A percentile compares a stretch with the other conserved stretches of the same genome.
Evolutionary conservation across 2,113 vertebrate species (phyloP).

Genomic region (Zosterops japonicus): DNA sequence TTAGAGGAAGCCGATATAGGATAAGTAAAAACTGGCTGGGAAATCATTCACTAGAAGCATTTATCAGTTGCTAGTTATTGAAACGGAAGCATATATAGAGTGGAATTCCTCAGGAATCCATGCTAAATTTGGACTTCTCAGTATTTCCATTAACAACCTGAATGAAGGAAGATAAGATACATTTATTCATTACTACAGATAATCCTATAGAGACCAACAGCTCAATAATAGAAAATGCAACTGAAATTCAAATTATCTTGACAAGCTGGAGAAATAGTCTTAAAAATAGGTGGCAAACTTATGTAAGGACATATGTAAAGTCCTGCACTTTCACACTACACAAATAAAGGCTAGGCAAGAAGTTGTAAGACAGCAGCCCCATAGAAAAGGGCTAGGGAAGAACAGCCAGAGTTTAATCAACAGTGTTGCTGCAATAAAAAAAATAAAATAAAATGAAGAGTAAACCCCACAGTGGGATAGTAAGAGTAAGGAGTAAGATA

Average conservation of each 20-base stretch:
- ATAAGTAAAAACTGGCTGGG: neutral
- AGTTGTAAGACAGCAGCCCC: neutral
- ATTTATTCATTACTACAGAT: neutral
- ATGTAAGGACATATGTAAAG: neutral
- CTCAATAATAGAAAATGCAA: neutral
- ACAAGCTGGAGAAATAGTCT: neutral
- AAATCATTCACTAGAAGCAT: neutral
- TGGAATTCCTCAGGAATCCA: neutral
- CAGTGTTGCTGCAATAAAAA: neutral
- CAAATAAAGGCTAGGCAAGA: neutral
- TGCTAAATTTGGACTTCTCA: neutral
- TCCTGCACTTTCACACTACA: neutral
- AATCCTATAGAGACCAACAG: neutral
- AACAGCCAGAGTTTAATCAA: neutral
- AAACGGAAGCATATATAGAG: neutral
- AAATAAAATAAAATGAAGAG: no score
- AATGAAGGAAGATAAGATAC: neutral
- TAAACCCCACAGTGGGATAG: neutral
- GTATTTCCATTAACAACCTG: neutral
- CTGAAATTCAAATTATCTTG: neutral
- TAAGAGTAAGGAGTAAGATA: neutral
- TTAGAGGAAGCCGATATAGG: neutral
- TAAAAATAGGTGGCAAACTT: neutral
- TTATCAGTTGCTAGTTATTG: neutral
- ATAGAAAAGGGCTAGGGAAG: neutral